phyloP scores from a whole-genome alignment of 2,888 invertebrate genomes.

The Luperina testacea region DNA sequence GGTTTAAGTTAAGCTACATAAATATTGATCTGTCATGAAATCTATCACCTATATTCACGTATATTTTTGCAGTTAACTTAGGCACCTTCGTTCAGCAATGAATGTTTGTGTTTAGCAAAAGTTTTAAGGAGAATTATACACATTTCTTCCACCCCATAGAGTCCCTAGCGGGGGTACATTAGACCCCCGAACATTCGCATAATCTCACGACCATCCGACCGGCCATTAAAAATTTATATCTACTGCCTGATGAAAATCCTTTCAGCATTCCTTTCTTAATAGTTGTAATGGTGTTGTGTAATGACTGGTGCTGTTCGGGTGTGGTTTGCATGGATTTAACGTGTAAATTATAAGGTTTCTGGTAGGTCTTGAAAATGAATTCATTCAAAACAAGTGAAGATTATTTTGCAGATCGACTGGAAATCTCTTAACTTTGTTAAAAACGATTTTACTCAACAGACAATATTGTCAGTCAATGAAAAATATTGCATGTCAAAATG shows the following conservation, averaged over 20 bases:
- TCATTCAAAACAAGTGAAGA: background rate
- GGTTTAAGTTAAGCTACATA: too few species aligned
- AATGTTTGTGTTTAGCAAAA: conserved; percentile 1
- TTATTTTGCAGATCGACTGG: background rate
- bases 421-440: background rate
- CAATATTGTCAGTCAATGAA: background rate
- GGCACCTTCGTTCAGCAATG: background rate
- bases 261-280: conserved; percentile 51
- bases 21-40: background rate
- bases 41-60: background rate
- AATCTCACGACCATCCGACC: conserved; percentile 48
- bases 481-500: too few species aligned
- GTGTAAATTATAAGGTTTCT: background rate
- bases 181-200: conserved; percentile 57
- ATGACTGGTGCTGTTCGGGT: background rate
- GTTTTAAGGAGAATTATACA: background rate
- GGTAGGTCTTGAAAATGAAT: too few species aligned
- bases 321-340: background rate
- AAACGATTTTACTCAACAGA: background rate
- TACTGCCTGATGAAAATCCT: conserved; percentile 60
- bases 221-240: conserved; percentile 58
- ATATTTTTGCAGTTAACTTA: too few species aligned
- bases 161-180: conserved; percentile 50
- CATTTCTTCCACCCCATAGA: background rate
- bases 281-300: conserved; percentile 34